Percentiles rank a stretch among this genome's conserved stretches.
Conservation (phyloP, 2,113 vertebrate species). For the Paracanthobrama guichenoti region DNA sequence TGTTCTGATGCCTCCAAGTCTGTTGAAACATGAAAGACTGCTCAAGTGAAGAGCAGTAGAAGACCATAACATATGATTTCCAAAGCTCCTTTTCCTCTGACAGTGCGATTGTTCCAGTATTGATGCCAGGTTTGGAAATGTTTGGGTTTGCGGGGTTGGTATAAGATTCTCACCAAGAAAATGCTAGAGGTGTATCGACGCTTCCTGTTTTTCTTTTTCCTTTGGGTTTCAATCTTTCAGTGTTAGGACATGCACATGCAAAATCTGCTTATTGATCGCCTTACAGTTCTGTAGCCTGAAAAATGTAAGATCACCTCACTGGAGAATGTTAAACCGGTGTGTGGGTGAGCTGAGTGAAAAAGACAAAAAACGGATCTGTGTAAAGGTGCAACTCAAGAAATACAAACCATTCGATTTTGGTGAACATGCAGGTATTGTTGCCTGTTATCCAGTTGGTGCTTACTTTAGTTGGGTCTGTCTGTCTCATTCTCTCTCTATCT, state of each 20-base stretch:
- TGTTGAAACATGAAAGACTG: not conserved
- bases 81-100: not conserved
- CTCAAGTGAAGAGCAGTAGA: not conserved
- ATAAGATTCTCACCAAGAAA: not conserved
- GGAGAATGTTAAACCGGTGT: not conserved
- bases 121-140: not conserved
- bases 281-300: slow-evolving; percentile 1
- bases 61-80: not conserved
- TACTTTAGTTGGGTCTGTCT: not conserved
- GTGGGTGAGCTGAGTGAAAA: slow-evolving; percentile 11
- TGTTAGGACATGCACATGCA: slow-evolving; percentile 10
- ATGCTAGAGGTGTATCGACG: slow-evolving; percentile 15
- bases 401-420: slow-evolving; percentile 5
- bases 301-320: slow-evolving; percentile 17
- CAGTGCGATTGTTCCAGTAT: not conserved
- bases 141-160: not conserved
- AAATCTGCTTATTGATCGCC: slow-evolving; percentile 34
- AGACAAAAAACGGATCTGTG: not conserved
- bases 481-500: not conserved
- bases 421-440: slow-evolving; percentile 1
- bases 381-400: not conserved
- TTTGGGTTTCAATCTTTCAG: not conserved
- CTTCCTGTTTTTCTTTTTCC: not conserved
- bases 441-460: not conserved
- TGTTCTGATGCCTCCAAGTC: not conserved